Evolutionary conservation across 2,888 invertebrate species (phyloP).

Genomic region (Neocrepidodera transversa): DNA sequence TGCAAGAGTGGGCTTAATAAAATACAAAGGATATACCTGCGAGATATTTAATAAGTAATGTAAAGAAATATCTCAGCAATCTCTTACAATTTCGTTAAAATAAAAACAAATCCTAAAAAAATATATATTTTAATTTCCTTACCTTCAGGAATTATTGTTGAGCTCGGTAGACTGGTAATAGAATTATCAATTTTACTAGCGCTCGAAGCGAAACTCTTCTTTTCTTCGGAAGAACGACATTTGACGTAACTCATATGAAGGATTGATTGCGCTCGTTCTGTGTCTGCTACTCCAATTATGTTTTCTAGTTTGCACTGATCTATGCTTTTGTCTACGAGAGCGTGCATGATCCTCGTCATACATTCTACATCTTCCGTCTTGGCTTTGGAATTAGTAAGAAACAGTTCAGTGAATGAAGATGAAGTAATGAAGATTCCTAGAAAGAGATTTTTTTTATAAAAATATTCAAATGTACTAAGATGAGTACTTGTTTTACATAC

Average conservation of each 20-base stretch:
- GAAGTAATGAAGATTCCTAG: constrained; percentile 60
- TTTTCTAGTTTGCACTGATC: constrained; percentile 60
- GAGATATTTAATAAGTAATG: no score
- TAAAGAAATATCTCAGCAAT: no score
- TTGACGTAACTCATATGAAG: constrained; percentile 59
- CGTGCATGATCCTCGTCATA: constrained; percentile 57
- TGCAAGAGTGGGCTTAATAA: no score
- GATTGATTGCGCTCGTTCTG: constrained; percentile 62
- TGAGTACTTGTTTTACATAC: no score
- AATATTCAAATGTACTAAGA: constrained; percentile 1
- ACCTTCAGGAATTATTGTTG: constrained; percentile 10
- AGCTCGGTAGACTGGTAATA: constrained; percentile 23
- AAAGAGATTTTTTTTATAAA: constrained; percentile 10
- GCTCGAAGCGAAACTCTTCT: constrained; percentile 2
- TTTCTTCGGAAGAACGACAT: constrained; percentile 52
- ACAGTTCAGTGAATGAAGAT: constrained; percentile 64
- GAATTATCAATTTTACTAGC: constrained; percentile 18
- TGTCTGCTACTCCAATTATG: constrained; percentile 60
- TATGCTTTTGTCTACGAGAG: constrained; percentile 60
- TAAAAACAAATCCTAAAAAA: no score
- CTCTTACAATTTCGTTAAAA: no score
- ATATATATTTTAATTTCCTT: neutral
- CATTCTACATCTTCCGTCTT: constrained; percentile 39
- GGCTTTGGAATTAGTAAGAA: constrained; percentile 61
- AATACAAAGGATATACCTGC: no score